These are phyloP conservation scores for Chlorodrepanis virens DNA, from an alignment of 2,113 vertebrate genomes.

Conservation along the genomic window DNA sequence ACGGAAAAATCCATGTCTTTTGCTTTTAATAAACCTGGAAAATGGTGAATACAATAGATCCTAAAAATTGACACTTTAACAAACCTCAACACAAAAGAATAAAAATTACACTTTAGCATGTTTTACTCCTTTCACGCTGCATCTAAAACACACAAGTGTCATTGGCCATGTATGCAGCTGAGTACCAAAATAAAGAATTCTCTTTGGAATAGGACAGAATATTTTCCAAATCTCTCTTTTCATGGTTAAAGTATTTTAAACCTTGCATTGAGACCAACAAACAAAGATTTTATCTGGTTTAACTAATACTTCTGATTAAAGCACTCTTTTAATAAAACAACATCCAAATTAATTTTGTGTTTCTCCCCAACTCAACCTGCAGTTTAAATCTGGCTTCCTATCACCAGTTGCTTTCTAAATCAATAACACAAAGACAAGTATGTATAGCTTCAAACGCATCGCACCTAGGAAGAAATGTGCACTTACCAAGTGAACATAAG, in stretches of 20 bases:
- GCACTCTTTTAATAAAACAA: not conserved
- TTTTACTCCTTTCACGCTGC: not conserved
- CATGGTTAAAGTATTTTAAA: not conserved
- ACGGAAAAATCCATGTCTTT: not conserved
- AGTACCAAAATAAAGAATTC: not conserved
- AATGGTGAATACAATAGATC: not conserved
- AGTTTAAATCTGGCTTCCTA: not conserved
- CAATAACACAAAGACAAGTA: not conserved
- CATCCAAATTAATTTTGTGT: not conserved
- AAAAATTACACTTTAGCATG: not conserved
- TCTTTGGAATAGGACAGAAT: not conserved
- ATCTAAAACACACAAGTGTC: not conserved
- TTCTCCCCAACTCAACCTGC: not conserved
- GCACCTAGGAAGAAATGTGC: not conserved
- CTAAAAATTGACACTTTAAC: not conserved
- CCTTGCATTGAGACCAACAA: not conserved
- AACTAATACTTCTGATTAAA: not conserved
- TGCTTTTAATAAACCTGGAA: not conserved
- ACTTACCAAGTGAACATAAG: conserved; percentile 97
- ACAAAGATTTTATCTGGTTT: not conserved
- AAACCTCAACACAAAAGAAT: not conserved
- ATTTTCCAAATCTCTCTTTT: not conserved
- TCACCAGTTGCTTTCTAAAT: not conserved
- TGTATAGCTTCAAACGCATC: not conserved
- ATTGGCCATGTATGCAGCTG: not conserved